Evolutionary conservation across 2,888 invertebrate genomes (phyloP).

Genomic region (Drosophila anomalata): DNA sequence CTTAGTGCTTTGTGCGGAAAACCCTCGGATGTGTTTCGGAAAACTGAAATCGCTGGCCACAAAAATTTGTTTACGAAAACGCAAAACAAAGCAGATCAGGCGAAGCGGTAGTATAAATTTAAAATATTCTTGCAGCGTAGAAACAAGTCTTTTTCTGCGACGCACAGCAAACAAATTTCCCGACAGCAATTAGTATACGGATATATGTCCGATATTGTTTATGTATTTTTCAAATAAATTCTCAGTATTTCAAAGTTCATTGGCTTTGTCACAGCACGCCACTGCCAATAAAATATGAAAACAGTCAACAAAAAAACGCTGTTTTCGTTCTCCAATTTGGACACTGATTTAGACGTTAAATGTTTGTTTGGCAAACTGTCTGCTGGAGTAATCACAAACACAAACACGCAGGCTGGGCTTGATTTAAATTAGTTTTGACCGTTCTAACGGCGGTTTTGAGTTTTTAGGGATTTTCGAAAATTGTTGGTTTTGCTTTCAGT

Average conservation of each 20-base stretch:
- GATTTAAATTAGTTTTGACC: constrained; percentile 2
- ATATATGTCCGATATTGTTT: constrained; percentile 19
- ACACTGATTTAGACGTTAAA: constrained; percentile 1
- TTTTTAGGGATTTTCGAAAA: not conserved
- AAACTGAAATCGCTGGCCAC: constrained; percentile 27
- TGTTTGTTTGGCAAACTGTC: constrained; percentile 26
- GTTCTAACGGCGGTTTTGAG: not conserved
- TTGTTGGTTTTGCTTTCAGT: constrained; percentile 2
- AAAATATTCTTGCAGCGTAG: constrained; percentile 46
- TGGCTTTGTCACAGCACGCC: constrained; percentile 33
- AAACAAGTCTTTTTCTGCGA: constrained; percentile 35
- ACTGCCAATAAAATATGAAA: constrained; percentile 44
- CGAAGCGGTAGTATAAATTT: constrained; percentile 25
- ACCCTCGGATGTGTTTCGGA: not conserved
- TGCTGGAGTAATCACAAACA: constrained; percentile 17
- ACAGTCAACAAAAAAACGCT: constrained; percentile 11
- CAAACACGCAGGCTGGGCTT: constrained; percentile 13
- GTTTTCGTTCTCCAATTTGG: constrained; percentile 4
- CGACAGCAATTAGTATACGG: constrained; percentile 23
- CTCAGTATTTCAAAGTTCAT: constrained; percentile 33
- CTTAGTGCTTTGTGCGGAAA: constrained; percentile 4
- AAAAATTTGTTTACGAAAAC: constrained; percentile 68
- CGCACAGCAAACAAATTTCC: constrained; percentile 32
- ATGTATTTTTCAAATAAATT: constrained; percentile 26
- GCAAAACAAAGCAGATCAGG: constrained; percentile 44